These are phyloP conservation scores for Salvator merianae DNA, from an alignment of 2,113 vertebrate genomes.

Conservation along the genomic window DNA sequence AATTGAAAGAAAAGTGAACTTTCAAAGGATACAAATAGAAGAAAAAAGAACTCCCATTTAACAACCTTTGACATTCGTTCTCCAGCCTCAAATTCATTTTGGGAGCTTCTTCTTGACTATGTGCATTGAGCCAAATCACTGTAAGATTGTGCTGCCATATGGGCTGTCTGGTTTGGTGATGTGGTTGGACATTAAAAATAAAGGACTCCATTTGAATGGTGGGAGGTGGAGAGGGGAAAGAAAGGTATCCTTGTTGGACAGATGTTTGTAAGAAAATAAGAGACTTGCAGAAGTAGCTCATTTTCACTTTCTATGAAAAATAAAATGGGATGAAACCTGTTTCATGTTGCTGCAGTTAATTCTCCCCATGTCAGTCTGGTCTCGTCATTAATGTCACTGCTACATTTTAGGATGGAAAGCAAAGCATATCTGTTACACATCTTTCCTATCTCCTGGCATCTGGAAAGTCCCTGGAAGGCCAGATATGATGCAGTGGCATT, in stretches of 20 bases:
- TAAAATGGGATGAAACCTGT: neutral
- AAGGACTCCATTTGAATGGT: neutral
- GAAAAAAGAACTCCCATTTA: neutral
- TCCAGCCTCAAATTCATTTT: neutral
- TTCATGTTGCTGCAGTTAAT: neutral
- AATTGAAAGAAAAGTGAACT: neutral
- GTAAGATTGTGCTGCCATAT: neutral
- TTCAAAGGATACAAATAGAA: neutral
- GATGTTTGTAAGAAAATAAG: neutral
- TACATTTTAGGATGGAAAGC: neutral
- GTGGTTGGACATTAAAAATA: neutral
- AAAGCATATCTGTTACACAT: neutral
- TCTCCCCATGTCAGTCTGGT: neutral
- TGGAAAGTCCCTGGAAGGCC: neutral
- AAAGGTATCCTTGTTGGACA: too few species aligned
- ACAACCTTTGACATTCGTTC: neutral
- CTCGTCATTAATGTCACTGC: neutral
- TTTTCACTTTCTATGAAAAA: neutral
- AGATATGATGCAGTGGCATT: neutral
- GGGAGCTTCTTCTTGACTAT: neutral
- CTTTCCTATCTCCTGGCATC: neutral
- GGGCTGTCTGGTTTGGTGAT: neutral
- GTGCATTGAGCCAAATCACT: neutral
- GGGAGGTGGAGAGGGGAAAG: neutral
- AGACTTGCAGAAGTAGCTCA: neutral